Evolutionary conservation across 2,888 invertebrate genomes (phyloP).

Genomic region (Spialia ferax): DNA sequence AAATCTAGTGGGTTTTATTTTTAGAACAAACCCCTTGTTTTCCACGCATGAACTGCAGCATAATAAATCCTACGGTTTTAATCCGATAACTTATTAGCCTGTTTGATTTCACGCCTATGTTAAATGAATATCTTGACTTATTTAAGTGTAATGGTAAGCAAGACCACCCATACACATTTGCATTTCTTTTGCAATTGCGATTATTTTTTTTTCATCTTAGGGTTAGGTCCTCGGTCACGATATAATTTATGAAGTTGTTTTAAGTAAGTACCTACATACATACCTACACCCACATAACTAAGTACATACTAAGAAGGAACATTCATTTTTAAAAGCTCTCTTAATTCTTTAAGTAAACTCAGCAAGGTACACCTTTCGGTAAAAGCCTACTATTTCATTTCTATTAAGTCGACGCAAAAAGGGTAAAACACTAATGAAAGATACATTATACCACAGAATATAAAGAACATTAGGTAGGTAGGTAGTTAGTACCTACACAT

Average conservation of each 20-base stretch:
- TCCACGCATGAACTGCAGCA: constrained; percentile 23
- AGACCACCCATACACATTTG: constrained; percentile 26
- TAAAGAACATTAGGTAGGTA: not conserved
- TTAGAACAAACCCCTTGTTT: constrained; percentile 26
- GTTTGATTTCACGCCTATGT: constrained; percentile 33
- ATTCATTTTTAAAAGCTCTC: too few species aligned
- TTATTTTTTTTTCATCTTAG: not conserved
- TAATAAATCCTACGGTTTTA: constrained; percentile 31
- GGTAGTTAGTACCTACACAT: too few species aligned
- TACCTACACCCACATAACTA: too few species aligned
- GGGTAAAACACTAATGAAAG: not conserved
- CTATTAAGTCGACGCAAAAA: not conserved
- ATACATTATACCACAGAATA: not conserved
- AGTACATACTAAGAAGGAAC: too few species aligned
- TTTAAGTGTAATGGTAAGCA: constrained; percentile 21
- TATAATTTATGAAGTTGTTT: too few species aligned
- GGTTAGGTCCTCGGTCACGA: not conserved
- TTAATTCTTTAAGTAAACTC: too few species aligned
- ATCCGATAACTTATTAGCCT: constrained; percentile 37
- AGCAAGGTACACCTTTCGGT: too few species aligned
- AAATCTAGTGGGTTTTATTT: constrained; percentile 1
- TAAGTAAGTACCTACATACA: too few species aligned
- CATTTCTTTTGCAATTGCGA: not conserved
- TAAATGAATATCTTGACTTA: constrained; percentile 32
- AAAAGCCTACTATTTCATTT: too few species aligned